phyloP scores from a whole-genome alignment of 2,797 vertebrate genomes.

The Fringilla coelebs region DNA sequence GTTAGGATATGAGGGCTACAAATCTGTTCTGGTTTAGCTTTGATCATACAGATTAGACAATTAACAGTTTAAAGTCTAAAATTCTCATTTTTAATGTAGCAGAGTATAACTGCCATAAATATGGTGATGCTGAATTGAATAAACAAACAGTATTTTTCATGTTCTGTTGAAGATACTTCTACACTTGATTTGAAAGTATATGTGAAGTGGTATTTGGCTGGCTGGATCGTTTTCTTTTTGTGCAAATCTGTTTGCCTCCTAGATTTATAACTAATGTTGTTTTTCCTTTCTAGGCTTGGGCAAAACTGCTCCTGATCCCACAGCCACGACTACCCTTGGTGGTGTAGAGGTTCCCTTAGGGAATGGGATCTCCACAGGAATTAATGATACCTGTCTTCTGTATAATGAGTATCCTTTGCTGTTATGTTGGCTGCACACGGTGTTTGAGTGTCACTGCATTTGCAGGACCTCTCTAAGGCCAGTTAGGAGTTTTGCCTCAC shows the following conservation, averaged over 20 bases:
- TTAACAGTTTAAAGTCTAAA: background rate
- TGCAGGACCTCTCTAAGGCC: background rate
- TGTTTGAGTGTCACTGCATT: background rate
- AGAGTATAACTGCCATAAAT: rapidly evolving
- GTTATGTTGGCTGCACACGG: rapidly evolving
- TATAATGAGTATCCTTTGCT: slow-evolving; percentile 99
- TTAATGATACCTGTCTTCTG: slow-evolving; percentile 92
- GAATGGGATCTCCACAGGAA: slow-evolving; percentile 85
- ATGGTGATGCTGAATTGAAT: background rate
- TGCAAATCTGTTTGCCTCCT: background rate
- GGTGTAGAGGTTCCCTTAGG: slow-evolving; percentile 94
- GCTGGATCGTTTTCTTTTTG: background rate
- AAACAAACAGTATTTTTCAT: background rate
- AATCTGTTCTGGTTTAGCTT: background rate
- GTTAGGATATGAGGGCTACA: background rate
- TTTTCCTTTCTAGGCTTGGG: slow-evolving; percentile 84
- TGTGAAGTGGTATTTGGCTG: background rate
- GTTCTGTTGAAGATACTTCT: background rate
- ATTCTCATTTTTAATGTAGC: background rate
- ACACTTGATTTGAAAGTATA: background rate
- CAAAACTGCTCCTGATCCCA: slow-evolving; percentile 91
- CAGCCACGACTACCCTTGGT: slow-evolving; percentile 80
- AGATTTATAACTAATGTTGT: background rate
- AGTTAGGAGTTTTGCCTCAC: background rate
- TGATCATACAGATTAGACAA: background rate